Conservation (phyloP, 2,888 invertebrate genomes). For the Tiphia femorata region DNA sequence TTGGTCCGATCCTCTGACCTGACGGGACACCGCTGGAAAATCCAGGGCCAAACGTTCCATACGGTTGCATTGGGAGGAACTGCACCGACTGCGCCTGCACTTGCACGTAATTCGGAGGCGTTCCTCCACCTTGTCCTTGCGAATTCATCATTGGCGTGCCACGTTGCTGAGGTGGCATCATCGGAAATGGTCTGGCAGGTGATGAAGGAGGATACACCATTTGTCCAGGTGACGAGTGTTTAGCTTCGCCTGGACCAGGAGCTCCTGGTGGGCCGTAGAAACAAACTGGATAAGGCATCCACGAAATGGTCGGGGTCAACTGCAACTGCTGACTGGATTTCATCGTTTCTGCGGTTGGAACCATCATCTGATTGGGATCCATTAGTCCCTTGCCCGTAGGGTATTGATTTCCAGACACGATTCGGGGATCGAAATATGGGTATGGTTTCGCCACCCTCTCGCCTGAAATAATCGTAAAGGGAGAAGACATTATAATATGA, state of each 20-base stretch:
- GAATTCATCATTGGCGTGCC: not conserved
- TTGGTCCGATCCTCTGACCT: constrained; percentile 27
- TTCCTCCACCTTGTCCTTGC: not conserved
- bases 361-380: constrained; percentile 18
- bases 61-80: constrained; percentile 7
- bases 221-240: constrained; percentile 6
- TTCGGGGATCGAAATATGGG: too few relatives aligned
- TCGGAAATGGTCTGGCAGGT: constrained; percentile 9
- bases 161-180: constrained; percentile 6
- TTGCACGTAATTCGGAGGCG: constrained; percentile 24
- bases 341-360: constrained; percentile 51
- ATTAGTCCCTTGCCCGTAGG: too few relatives aligned
- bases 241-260: not conserved
- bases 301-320: constrained; percentile 44
- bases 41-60: not conserved
- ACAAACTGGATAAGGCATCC: constrained; percentile 54
- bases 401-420: too few relatives aligned
- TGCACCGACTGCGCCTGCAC: constrained; percentile 31
- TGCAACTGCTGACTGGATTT: constrained; percentile 58
- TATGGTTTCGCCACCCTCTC: too few relatives aligned
- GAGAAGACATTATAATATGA: too few relatives aligned
- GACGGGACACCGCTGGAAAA: not conserved
- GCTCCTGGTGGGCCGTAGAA: constrained; percentile 23
- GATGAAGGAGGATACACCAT: constrained; percentile 26
- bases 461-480: too few relatives aligned